A percentile compares a stretch with the other conserved stretches of the same genome.
These are phyloP conservation scores for Gymnorhina tibicen DNA, from an alignment of 2,113 vertebrate genomes.

Conservation along the genomic window DNA sequence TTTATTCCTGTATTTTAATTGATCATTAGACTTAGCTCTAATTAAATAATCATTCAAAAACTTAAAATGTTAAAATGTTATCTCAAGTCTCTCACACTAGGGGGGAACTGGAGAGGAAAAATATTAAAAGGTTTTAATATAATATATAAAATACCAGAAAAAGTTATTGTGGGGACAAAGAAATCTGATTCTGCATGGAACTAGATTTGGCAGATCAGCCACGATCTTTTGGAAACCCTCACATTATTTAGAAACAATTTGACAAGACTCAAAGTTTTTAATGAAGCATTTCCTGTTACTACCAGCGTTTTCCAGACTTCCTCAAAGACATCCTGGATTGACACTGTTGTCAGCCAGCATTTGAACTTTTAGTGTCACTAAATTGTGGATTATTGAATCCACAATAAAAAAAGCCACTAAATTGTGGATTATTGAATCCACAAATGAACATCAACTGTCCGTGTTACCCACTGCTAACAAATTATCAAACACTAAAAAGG, in stretches of 20 bases:
- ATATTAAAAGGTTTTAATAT: neutral
- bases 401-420: no score
- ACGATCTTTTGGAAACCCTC: neutral
- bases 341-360: neutral
- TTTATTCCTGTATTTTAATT: neutral
- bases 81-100: neutral
- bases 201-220: neutral
- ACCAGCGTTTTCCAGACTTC: fast-evolving
- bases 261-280: neutral
- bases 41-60: neutral
- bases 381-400: no score
- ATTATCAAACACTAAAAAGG: neutral
- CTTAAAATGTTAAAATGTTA: neutral
- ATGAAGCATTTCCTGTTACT: neutral
- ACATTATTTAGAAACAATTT: neutral
- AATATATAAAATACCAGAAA: neutral
- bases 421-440: no score
- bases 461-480: neutral
- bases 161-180: neutral
- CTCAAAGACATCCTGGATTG: neutral
- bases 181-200: neutral
- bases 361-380: neutral
- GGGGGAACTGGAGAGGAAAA: neutral
- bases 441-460: neutral
- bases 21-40: neutral